Evolutionary conservation across 2,797 vertebrate species (phyloP).

Genomic region (Loris lydekkerianus): DNA sequence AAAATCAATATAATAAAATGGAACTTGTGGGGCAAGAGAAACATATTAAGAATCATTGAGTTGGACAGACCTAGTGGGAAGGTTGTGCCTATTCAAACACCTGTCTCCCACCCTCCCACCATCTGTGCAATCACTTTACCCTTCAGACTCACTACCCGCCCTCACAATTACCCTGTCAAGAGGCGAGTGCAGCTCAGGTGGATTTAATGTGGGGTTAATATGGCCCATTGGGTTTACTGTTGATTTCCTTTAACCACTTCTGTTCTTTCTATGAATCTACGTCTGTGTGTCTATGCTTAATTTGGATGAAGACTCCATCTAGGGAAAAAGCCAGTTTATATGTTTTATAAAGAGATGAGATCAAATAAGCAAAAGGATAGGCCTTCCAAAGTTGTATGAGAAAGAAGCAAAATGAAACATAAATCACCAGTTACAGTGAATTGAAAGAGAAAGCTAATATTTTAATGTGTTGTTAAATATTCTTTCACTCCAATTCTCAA

Average conservation of each 20-base stretch:
- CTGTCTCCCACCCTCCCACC: constrained; percentile 70
- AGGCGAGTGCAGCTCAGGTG: constrained; percentile 46
- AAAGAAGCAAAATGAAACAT: constrained; percentile 45
- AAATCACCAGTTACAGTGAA: constrained; percentile 56
- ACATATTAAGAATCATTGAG: constrained; percentile 61
- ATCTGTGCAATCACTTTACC: constrained; percentile 69
- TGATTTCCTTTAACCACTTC: constrained; percentile 63
- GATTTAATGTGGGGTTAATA: constrained; percentile 54
- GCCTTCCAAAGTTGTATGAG: neutral
- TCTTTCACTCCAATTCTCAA: constrained; percentile 51
- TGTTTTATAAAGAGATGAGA: constrained; percentile 64
- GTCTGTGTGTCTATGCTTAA: constrained; percentile 27
- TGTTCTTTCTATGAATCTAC: constrained; percentile 40
- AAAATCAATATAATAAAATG: constrained; percentile 54
- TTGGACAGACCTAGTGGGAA: constrained; percentile 58
- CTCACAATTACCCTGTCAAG: constrained; percentile 78
- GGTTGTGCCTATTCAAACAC: constrained; percentile 71
- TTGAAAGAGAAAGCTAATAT: constrained; percentile 66
- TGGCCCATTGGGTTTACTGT: constrained; percentile 48
- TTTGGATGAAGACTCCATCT: constrained; percentile 24
- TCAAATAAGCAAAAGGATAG: constrained; percentile 46
- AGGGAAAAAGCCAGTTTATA: constrained; percentile 37
- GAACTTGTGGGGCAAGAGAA: constrained; percentile 61
- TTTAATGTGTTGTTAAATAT: constrained; percentile 63
- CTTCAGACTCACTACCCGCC: neutral